phyloP scores from a whole-genome alignment of 2,888 invertebrate species.

The Andricus curvator region DNA sequence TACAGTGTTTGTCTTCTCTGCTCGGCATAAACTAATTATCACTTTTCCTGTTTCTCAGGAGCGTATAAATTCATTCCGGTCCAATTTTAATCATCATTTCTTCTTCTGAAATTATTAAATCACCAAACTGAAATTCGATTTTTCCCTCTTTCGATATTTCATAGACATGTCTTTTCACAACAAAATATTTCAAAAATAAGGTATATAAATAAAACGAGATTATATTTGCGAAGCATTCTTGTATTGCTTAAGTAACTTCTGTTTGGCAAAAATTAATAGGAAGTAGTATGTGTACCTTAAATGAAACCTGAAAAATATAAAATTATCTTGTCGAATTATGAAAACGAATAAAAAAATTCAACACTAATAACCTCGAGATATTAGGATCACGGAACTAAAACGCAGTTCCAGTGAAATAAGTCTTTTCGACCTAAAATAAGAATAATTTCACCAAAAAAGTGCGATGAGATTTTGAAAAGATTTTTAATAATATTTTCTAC shows the following conservation, averaged over 20 bases:
- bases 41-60: conserved; percentile 2
- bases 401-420: not conserved
- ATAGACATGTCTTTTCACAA: not conserved
- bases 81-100: not conserved
- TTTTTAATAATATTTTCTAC: not conserved
- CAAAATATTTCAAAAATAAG: not conserved
- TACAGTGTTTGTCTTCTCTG: not conserved
- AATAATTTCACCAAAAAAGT: not conserved
- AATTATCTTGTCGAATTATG: conserved; percentile 9
- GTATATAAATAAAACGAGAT: not conserved
- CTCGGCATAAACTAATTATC: not conserved
- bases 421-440: not conserved
- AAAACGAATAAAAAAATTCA: not conserved
- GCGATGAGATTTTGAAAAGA: not conserved
- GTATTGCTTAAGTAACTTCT: conserved; percentile 28
- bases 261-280: conserved; percentile 21
- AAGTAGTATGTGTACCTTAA: not conserved
- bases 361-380: not conserved
- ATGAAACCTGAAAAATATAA: conserved; percentile 7
- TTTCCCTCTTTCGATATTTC: no score
- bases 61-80: not conserved
- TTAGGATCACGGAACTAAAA: conserved; percentile 8
- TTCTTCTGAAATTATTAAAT: not conserved
- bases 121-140: not conserved
- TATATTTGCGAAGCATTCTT: conserved; percentile 43